These are phyloP conservation scores for Dugesia japonica DNA, from an alignment of 2,888 invertebrate species.

Conservation along the genomic window DNA sequence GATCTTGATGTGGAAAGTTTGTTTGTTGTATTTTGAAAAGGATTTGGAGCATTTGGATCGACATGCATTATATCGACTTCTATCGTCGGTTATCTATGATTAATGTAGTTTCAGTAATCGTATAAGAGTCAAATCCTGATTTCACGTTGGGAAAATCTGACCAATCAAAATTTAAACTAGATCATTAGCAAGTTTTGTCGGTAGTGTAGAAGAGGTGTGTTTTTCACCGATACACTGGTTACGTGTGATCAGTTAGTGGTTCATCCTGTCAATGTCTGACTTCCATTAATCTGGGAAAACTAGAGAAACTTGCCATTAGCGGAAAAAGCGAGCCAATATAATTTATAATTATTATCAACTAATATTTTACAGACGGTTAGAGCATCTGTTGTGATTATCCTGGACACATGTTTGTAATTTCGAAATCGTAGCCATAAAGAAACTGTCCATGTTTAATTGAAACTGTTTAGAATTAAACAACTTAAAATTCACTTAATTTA, in stretches of 20 bases:
- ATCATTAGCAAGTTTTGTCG: constrained; percentile 2
- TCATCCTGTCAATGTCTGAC: constrained; percentile 20
- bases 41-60: background rate
- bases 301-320: constrained; percentile 9
- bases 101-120: background rate
- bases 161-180: background rate
- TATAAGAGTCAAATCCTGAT: constrained; percentile 3
- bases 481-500: too few relatives aligned
- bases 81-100: background rate
- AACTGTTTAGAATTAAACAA: too few relatives aligned
- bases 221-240: background rate
- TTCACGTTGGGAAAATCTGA: background rate
- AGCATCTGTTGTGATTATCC: constrained; percentile 3
- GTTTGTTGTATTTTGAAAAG: background rate
- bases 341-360: background rate
- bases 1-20: background rate
- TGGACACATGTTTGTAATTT: background rate
- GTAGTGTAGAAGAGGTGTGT: background rate
- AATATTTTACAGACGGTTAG: background rate
- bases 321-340: background rate
- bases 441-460: background rate
- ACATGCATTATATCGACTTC: constrained; percentile 15
- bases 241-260: constrained; percentile 10
- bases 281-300: constrained; percentile 4
- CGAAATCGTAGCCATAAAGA: background rate